Evolutionary conservation across 2,113 vertebrate species (phyloP).

Genomic region (Pholis gunnellus): DNA sequence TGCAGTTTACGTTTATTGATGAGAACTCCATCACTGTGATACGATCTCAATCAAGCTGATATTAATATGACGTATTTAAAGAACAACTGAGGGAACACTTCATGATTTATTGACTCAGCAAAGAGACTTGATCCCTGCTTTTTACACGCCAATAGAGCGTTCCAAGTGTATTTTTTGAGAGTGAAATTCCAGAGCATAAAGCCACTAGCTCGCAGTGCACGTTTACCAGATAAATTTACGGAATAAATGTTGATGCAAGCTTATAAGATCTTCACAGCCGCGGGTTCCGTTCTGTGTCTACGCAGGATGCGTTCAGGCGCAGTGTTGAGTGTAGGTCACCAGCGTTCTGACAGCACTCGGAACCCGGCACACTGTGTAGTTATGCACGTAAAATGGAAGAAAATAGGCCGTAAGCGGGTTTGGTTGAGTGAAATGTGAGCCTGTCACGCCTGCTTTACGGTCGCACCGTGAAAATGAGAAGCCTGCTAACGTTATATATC

Average conservation of each 20-base stretch:
- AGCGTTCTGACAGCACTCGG: not conserved
- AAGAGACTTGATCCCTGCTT: not conserved
- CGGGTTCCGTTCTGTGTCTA: not conserved
- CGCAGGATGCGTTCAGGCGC: not conserved
- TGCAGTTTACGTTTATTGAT: too few species aligned
- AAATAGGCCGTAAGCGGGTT: not conserved
- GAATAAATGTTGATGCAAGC: not conserved
- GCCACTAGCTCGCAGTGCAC: not conserved
- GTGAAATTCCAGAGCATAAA: not conserved
- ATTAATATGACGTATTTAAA: not conserved
- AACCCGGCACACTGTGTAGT: not conserved
- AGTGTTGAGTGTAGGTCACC: not conserved
- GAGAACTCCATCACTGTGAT: too few species aligned
- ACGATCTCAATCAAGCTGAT: not conserved
- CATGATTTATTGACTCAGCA: not conserved
- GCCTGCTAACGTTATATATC: constrained; percentile 28
- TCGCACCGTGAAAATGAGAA: not conserved
- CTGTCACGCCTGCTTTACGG: not conserved
- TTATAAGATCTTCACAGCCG: not conserved
- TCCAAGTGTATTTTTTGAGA: not conserved
- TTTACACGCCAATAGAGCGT: not conserved
- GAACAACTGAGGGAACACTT: not conserved
- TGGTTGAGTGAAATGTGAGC: not conserved
- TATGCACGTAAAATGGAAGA: not conserved
- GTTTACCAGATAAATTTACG: not conserved